A percentile compares a stretch with the other conserved stretches of the same genome.
These are phyloP conservation scores for Biston stratarius DNA, from an alignment of 2,888 invertebrate species.

Conservation along the genomic window DNA sequence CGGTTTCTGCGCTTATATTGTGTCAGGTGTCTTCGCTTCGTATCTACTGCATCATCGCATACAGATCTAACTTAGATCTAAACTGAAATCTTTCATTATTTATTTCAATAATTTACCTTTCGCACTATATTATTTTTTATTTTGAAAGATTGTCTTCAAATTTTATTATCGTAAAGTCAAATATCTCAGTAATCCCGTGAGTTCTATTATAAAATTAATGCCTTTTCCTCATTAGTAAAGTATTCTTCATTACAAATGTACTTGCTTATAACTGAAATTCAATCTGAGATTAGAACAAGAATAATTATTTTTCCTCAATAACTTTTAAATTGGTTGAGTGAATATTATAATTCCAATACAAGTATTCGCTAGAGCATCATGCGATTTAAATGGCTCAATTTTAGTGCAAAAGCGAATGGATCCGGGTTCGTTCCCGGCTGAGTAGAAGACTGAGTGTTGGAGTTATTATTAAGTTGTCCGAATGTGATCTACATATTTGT, in stretches of 20 bases:
- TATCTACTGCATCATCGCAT: constrained; percentile 20
- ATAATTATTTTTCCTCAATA: neutral
- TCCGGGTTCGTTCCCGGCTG: too few relatives aligned
- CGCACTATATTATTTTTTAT: neutral
- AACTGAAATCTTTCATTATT: neutral
- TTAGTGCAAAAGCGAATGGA: too few relatives aligned
- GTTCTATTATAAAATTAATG: too few relatives aligned
- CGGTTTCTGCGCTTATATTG: constrained; percentile 31
- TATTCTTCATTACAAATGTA: neutral
- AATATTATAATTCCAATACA: neutral
- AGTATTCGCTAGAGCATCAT: too few relatives aligned
- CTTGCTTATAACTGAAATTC: neutral
- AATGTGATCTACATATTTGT: too few relatives aligned
- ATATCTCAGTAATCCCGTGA: too few relatives aligned
- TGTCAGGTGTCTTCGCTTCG: constrained; percentile 34
- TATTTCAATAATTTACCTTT: neutral
- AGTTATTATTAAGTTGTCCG: too few relatives aligned
- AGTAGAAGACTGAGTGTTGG: too few relatives aligned
- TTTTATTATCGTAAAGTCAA: too few relatives aligned
- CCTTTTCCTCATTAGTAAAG: too few relatives aligned
- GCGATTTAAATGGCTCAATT: too few relatives aligned
- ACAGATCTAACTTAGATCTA: constrained; percentile 13
- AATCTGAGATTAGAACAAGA: neutral
- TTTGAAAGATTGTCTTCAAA: neutral
- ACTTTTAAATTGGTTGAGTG: neutral